These are phyloP conservation scores for Limnephilus lunatus DNA, from an alignment of 2,888 invertebrate genomes.

Conservation along the genomic window DNA sequence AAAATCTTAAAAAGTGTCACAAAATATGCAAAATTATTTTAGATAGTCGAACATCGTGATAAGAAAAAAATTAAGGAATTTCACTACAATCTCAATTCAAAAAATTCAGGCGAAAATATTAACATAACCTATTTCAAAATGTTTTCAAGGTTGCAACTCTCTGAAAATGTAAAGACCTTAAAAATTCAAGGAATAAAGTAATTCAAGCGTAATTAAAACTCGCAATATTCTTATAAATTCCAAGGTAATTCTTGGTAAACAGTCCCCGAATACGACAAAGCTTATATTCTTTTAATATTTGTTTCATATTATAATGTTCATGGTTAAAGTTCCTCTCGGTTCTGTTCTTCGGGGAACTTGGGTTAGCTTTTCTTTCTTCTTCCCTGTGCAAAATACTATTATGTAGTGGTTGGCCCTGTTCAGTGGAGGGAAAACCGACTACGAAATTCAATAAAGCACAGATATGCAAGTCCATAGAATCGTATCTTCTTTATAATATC, in stretches of 20 bases:
- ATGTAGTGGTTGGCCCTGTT: not conserved
- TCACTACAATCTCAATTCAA: too few relatives aligned
- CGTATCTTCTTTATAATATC: not conserved
- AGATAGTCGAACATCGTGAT: too few relatives aligned
- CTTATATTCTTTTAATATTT: slow-evolving; percentile 26
- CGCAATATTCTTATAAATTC: not conserved
- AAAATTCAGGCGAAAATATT: too few relatives aligned
- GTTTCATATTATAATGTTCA: slow-evolving; percentile 15
- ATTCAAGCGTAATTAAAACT: not conserved
- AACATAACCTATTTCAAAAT: too few relatives aligned
- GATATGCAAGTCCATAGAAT: not conserved
- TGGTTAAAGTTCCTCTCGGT: not conserved
- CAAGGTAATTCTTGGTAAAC: not conserved
- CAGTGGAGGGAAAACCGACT: slow-evolving; percentile 2
- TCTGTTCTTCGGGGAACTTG: not conserved
- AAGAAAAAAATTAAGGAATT: too few relatives aligned
- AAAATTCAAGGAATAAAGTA: too few relatives aligned
- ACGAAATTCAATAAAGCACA: slow-evolving; percentile 33
- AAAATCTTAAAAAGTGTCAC: too few relatives aligned
- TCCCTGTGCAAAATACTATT: slow-evolving; percentile 4
- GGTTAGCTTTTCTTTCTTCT: not conserved
- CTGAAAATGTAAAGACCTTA: too few relatives aligned
- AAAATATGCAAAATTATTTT: too few relatives aligned
- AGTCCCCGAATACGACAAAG: not conserved
- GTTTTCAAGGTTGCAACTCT: too few relatives aligned